Conservation (phyloP, 2,113 vertebrate genomes). For the Scopus umbretta region DNA sequence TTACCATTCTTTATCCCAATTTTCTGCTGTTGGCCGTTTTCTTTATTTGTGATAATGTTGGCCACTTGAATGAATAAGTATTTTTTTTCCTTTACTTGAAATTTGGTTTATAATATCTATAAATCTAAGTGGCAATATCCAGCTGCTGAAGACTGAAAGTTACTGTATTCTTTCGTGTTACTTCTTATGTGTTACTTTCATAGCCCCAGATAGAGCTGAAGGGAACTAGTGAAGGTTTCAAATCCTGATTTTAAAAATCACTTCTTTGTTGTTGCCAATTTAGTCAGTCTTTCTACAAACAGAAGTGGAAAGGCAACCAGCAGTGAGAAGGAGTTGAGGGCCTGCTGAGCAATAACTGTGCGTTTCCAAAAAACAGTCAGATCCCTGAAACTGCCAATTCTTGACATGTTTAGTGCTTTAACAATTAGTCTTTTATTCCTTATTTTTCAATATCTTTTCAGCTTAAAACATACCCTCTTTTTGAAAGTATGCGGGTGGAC, state of each 20-base stretch:
- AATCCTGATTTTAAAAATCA: neutral
- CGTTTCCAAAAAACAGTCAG: neutral
- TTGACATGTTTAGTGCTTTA: neutral
- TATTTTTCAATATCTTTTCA: neutral
- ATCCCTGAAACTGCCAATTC: neutral
- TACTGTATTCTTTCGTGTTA: neutral
- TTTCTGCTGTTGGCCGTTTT: neutral
- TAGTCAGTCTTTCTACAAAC: neutral
- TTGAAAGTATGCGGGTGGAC: neutral
- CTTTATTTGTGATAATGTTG: neutral
- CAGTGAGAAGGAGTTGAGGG: neutral
- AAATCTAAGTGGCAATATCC: neutral
- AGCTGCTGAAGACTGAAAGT: neutral
- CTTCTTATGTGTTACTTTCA: neutral
- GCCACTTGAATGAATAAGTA: neutral
- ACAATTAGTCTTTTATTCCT: neutral
- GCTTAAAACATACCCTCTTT: neutral
- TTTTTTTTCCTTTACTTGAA: neutral
- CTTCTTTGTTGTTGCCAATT: neutral
- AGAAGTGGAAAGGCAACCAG: neutral
- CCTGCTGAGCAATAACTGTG: neutral
- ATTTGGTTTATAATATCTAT: neutral
- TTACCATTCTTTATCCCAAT: neutral
- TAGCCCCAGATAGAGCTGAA: neutral
- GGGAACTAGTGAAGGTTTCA: neutral